Conservation (phyloP, 2,797 vertebrate genomes). For the Morus bassanus region DNA sequence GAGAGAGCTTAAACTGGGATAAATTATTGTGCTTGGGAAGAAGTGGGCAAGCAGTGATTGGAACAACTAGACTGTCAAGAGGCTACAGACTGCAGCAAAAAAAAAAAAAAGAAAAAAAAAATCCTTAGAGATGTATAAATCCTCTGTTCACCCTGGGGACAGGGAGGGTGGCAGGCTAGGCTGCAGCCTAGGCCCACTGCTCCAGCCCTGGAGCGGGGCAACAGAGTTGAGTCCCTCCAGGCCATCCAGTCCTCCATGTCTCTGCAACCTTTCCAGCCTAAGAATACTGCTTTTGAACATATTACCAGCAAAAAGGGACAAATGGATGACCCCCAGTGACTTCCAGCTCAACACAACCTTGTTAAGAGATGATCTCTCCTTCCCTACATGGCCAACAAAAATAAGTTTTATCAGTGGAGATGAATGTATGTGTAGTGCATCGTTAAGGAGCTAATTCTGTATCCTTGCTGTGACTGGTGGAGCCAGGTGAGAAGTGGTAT, state of each 20-base stretch:
- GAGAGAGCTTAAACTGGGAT: neutral
- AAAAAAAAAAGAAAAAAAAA: neutral
- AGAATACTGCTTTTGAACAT: neutral
- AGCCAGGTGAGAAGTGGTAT: neutral
- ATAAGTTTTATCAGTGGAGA: rapidly evolving
- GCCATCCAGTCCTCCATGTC: rapidly evolving
- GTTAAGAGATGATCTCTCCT: rapidly evolving
- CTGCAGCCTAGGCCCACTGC: neutral
- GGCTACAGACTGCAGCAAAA: neutral
- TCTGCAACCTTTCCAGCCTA: neutral
- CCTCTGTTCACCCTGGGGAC: neutral
- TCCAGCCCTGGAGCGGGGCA: neutral
- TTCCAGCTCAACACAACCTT: neutral
- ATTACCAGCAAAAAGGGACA: neutral
- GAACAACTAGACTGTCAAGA: neutral
- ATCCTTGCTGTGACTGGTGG: rapidly evolving
- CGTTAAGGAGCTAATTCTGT: rapidly evolving
- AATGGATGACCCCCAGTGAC: neutral
- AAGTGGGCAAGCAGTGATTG: neutral
- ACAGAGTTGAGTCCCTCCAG: too few species aligned
- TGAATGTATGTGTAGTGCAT: rapidly evolving
- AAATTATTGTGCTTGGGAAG: neutral
- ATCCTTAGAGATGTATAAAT: neutral
- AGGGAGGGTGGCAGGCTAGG: neutral
- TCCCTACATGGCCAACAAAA: neutral